Evolutionary conservation across 2,888 invertebrate genomes (phyloP).

Genomic region (Eilema sororculum): DNA sequence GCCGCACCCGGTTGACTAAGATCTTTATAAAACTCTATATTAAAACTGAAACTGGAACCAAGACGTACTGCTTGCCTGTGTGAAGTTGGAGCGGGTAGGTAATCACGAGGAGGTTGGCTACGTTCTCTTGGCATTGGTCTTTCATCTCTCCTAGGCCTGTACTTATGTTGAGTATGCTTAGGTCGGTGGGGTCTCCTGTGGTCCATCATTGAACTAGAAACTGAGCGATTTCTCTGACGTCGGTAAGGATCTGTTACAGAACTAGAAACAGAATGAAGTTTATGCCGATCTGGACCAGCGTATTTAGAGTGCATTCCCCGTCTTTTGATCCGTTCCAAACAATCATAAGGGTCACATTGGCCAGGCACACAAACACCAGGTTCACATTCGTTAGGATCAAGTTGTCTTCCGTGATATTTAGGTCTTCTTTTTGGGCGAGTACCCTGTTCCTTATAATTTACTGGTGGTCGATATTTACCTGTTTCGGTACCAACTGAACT

Average conservation of each 20-base stretch:
- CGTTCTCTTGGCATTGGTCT: not conserved
- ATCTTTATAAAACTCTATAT: constrained; percentile 57
- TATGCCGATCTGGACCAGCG: constrained; percentile 15
- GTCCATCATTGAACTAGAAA: constrained; percentile 15
- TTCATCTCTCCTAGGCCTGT: not conserved
- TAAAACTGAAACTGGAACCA: constrained; percentile 56
- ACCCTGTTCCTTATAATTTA: constrained; percentile 8
- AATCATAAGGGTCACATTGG: constrained; percentile 55
- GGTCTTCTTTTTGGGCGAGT: constrained; percentile 6
- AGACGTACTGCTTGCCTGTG: constrained; percentile 45
- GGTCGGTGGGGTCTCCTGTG: not conserved
- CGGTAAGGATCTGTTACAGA: constrained; percentile 10
- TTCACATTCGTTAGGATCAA: constrained; percentile 54
- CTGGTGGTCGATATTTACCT: constrained; percentile 19
- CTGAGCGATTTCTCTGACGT: constrained; percentile 10
- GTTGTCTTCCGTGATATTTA: constrained; percentile 5
- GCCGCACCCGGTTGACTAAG: not conserved
- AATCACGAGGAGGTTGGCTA: not conserved
- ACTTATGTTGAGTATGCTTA: not conserved
- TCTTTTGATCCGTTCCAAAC: constrained; percentile 43
- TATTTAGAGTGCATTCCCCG: constrained; percentile 24
- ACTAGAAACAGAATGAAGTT: constrained; percentile 25
- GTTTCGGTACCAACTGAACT: constrained; percentile 23
- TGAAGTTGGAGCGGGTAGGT: constrained; percentile 1
- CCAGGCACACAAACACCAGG: constrained; percentile 56